phyloP scores from a whole-genome alignment of 1,140 invertebrate species.

The Thaumetopoea pityocampa region DNA sequence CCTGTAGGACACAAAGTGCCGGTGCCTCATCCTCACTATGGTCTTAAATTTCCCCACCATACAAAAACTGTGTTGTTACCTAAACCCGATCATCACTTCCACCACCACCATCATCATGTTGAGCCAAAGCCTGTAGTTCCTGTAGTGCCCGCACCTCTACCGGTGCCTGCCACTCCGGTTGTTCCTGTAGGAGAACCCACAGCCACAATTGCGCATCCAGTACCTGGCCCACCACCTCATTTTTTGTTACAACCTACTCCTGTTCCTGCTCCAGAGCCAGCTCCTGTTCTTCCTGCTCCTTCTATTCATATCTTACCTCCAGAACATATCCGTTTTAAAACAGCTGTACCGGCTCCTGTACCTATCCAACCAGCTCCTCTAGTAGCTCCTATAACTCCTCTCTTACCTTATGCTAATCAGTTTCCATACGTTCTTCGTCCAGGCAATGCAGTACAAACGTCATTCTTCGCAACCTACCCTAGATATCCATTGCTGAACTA shows the following conservation, averaged over 20 bases:
- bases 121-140: constrained; percentile 45
- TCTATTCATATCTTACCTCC: constrained; percentile 21
- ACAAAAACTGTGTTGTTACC: constrained; percentile 44
- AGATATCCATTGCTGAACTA: constrained; percentile 60
- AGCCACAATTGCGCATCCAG: constrained; percentile 35
- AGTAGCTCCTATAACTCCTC: constrained; percentile 20
- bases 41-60: constrained; percentile 51
- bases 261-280: constrained; percentile 26
- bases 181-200: constrained; percentile 40
- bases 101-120: constrained; percentile 65
- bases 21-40: constrained; percentile 56
- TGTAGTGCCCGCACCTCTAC: constrained; percentile 32
- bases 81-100: constrained; percentile 54
- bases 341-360: constrained; percentile 33
- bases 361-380: constrained; percentile 33
- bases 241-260: constrained; percentile 33
- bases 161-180: constrained; percentile 28
- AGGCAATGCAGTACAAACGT: constrained; percentile 63
- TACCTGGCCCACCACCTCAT: constrained; percentile 36
- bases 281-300: constrained; percentile 25
- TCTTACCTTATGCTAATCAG: constrained; percentile 35
- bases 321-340: constrained; percentile 28
- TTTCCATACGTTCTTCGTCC: constrained; percentile 56
- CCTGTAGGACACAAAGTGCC: constrained; percentile 47
- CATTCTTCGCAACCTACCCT: constrained; percentile 64